A percentile compares a stretch with the other conserved stretches of the same genome.
Conservation (phyloP, 2,113 vertebrate genomes). For the Dunckerocampus dactyliophorus region DNA sequence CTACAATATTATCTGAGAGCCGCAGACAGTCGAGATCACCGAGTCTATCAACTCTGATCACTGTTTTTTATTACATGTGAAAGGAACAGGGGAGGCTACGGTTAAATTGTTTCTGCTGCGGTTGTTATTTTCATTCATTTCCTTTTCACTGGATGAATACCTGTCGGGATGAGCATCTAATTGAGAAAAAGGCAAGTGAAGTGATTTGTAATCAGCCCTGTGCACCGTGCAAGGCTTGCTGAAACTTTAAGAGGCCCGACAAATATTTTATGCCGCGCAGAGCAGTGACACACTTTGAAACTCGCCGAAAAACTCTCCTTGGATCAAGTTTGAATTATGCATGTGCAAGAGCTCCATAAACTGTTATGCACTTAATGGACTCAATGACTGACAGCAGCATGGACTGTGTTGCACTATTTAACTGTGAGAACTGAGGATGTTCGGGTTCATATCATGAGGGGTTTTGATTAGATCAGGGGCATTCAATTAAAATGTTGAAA, state of each 20-base stretch:
- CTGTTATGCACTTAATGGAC: conserved; percentile 69
- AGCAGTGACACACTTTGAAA: conserved; percentile 45
- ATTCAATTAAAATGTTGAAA: not conserved
- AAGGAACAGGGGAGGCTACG: conserved; percentile 1
- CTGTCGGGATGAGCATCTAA: conserved; percentile 30
- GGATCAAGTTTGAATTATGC: conserved; percentile 64
- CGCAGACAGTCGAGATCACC: conserved; percentile 21
- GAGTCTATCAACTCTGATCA: conserved; percentile 20
- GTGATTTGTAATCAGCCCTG: conserved; percentile 27
- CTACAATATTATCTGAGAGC: conserved; percentile 32
- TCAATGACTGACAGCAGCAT: conserved; percentile 60
- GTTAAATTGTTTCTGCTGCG: conserved; percentile 13
- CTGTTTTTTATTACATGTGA: conserved; percentile 19
- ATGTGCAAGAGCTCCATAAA: conserved; percentile 66
- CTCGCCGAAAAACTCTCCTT: conserved; percentile 43
- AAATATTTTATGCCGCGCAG: conserved; percentile 30
- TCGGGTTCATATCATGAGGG: conserved; percentile 7
- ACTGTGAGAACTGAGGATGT: conserved; percentile 19
- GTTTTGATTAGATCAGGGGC: not conserved
- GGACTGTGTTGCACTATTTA: conserved; percentile 11
- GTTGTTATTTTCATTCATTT: conserved; percentile 36
- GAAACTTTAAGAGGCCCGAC: conserved; percentile 32
- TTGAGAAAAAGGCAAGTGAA: conserved; percentile 34
- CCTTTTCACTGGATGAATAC: conserved; percentile 19
- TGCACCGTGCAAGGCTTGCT: not conserved